phyloP scores from a whole-genome alignment of 2,113 vertebrate species.

The Tragelaphus buxtoni region DNA sequence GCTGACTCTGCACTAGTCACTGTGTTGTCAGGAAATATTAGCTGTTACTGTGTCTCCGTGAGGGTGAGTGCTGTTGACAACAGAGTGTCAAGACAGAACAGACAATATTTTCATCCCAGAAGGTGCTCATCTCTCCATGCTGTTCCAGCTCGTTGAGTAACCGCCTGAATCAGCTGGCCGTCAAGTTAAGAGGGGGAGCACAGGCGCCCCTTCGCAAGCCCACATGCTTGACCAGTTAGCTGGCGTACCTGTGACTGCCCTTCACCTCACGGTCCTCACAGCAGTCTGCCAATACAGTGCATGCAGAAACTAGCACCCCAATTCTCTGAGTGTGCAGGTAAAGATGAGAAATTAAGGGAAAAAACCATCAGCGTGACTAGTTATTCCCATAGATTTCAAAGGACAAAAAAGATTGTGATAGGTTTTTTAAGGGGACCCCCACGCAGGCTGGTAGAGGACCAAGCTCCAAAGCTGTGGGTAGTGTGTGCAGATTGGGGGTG shows the following conservation, averaged over 20 bases:
- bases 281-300: background rate
- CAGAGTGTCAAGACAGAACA: background rate
- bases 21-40: background rate
- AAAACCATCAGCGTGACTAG: background rate
- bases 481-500: background rate
- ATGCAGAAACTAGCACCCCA: background rate
- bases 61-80: background rate
- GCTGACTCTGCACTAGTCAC: background rate
- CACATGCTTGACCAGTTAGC: background rate
- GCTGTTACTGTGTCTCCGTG: background rate
- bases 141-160: background rate
- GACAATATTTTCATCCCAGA: background rate
- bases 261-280: background rate
- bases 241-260: background rate
- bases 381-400: background rate
- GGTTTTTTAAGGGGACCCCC: background rate
- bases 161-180: background rate
- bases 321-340: background rate
- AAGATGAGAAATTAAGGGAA: background rate
- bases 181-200: background rate
- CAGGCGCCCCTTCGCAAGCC: background rate
- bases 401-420: background rate
- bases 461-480: rapidly evolving
- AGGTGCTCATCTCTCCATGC: background rate
- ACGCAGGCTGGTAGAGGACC: background rate